These are phyloP conservation scores for Peromyscus aztecus DNA, from an alignment of 2,797 vertebrate genomes.

Conservation along the genomic window DNA sequence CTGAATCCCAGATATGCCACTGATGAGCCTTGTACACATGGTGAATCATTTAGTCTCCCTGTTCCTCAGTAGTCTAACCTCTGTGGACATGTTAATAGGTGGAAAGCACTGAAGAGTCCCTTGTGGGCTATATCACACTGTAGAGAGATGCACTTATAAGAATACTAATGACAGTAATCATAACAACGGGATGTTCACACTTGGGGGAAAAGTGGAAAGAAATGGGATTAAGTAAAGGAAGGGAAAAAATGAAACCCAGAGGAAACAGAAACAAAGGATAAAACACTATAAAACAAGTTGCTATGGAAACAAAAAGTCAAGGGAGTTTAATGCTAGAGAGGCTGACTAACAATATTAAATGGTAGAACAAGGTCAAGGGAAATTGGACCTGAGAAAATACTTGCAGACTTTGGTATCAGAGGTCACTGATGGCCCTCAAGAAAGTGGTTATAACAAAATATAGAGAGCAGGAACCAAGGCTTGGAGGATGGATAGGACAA, in stretches of 20 bases:
- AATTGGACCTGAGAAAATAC: constrained; percentile 38
- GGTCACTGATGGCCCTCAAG: background rate
- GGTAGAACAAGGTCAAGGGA: constrained; percentile 1
- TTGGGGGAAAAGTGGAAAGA: background rate
- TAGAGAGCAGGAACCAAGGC: background rate
- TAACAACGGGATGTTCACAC: background rate
- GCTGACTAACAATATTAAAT: background rate
- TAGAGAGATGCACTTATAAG: background rate
- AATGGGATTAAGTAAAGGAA: background rate
- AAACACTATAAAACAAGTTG: constrained; percentile 3
- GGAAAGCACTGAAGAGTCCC: background rate
- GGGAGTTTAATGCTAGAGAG: background rate
- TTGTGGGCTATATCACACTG: background rate
- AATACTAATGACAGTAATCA: background rate
- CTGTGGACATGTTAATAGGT: background rate
- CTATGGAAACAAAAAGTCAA: constrained; percentile 21
- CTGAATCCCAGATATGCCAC: background rate
- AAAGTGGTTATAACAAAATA: background rate
- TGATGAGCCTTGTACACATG: background rate
- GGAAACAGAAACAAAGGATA: background rate
- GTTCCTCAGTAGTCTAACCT: background rate
- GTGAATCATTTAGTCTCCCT: background rate
- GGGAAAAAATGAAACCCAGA: background rate
- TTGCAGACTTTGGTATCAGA: background rate
- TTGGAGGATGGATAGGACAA: background rate